These are phyloP conservation scores for Clarias pachynema DNA, from an alignment of 2,797 vertebrate species.

Conservation along the genomic window DNA sequence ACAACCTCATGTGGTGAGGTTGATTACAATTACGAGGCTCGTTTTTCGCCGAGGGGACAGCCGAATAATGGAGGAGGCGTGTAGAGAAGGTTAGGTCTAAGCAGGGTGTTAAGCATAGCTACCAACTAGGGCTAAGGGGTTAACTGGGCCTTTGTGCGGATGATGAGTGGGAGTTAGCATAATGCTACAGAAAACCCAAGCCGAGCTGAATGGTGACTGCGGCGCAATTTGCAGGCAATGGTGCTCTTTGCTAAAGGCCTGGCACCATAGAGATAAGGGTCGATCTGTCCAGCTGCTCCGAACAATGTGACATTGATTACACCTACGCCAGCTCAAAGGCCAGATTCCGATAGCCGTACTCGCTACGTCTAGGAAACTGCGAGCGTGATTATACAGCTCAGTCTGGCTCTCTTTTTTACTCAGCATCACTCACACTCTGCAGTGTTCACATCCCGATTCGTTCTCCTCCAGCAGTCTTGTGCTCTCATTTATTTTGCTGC, in stretches of 20 bases:
- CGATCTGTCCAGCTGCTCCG: slow-evolving; percentile 68
- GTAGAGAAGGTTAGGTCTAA: not conserved
- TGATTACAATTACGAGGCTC: slow-evolving; percentile 16
- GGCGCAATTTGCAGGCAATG: slow-evolving; percentile 45
- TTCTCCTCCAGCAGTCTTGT: slow-evolving; percentile 10
- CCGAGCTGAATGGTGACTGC: slow-evolving; percentile 15
- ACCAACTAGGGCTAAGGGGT: slow-evolving; percentile 22
- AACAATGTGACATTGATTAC: slow-evolving; percentile 81
- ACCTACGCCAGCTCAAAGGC: slow-evolving; percentile 63
- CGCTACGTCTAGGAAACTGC: slow-evolving; percentile 31
- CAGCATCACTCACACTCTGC: not conserved
- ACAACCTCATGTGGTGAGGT: not conserved
- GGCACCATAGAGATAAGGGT: slow-evolving; percentile 50
- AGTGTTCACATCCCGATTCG: not conserved
- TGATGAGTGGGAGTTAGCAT: slow-evolving; percentile 23
- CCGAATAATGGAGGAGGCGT: slow-evolving; percentile 3
- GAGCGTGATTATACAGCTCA: slow-evolving; percentile 49
- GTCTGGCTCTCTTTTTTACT: slow-evolving; percentile 31
- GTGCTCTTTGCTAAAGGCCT: slow-evolving; percentile 60
- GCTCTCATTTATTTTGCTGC: slow-evolving; percentile 10
- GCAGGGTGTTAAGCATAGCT: slow-evolving; percentile 20
- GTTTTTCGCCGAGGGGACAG: not conserved
- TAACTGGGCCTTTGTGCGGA: slow-evolving; percentile 32
- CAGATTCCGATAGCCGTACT: slow-evolving; percentile 53
- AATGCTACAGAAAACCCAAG: not conserved